These are phyloP conservation scores for Sebastes melanostomus DNA, from an alignment of 2,797 vertebrate genomes.

Conservation along the genomic window DNA sequence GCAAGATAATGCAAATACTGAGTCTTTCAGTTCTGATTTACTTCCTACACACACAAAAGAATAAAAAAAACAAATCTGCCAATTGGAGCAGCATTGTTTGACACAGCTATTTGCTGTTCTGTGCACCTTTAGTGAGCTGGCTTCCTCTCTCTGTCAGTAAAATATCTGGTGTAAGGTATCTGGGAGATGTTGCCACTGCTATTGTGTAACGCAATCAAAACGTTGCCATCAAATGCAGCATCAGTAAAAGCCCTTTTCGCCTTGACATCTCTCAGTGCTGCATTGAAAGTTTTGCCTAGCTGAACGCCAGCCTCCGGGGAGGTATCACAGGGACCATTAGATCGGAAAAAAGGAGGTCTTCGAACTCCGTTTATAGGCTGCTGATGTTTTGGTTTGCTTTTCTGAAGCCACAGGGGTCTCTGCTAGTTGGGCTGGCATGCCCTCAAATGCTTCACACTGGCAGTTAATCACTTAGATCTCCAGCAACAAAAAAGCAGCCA, in stretches of 20 bases:
- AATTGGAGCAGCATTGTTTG: constrained; percentile 27
- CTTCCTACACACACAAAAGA: constrained; percentile 29
- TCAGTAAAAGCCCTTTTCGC: constrained; percentile 17
- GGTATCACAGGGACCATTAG: constrained; percentile 67
- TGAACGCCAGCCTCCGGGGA: constrained; percentile 42
- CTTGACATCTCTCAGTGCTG: constrained; percentile 24
- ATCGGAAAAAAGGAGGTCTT: constrained; percentile 50
- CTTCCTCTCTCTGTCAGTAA: neutral
- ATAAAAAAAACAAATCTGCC: neutral
- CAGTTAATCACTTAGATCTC: constrained; percentile 69
- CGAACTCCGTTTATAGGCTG: constrained; percentile 48
- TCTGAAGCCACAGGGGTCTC: constrained; percentile 55
- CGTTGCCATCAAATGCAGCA: constrained; percentile 21
- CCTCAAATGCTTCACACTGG: constrained; percentile 60
- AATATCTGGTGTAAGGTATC: constrained; percentile 17
- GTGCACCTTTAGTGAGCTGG: neutral
- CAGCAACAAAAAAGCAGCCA: constrained; percentile 31
- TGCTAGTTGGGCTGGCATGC: constrained; percentile 52
- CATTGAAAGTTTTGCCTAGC: constrained; percentile 34
- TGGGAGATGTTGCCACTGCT: constrained; percentile 17
- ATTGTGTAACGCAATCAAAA: constrained; percentile 44
- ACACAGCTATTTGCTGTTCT: constrained; percentile 12
- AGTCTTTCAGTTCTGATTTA: constrained; percentile 53
- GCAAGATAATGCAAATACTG: constrained; percentile 69
- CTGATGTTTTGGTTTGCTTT: constrained; percentile 57